Percentiles rank a stretch among this genome's conserved stretches.
Conservation (phyloP, 2,888 invertebrate genomes). For the Erannis defoliaria region DNA sequence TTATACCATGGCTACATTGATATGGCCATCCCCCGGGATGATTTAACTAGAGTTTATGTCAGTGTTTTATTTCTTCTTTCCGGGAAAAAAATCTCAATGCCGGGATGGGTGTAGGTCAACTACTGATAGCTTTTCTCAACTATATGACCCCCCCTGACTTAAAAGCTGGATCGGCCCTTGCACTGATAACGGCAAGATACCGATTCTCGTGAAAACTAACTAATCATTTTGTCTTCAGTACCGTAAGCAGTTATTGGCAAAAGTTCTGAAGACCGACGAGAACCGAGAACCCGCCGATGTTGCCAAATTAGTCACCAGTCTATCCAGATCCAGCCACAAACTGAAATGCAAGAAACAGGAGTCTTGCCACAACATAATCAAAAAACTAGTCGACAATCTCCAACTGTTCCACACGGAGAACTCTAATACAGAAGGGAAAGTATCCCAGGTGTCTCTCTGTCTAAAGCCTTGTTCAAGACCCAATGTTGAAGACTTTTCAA, state of each 20-base stretch:
- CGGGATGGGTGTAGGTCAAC: too few species aligned
- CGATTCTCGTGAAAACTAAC: too few species aligned
- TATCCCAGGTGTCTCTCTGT: neutral
- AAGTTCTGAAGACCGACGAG: neutral
- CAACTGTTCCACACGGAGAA: neutral
- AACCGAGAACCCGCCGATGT: neutral
- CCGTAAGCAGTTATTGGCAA: neutral
- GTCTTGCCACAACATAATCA: neutral
- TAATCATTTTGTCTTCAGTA: neutral
- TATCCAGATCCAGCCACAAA: neutral
- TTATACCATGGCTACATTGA: too few species aligned
- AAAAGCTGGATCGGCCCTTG: too few species aligned
- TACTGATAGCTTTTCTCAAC: too few species aligned
- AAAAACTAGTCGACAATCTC: neutral
- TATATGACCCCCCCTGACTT: too few species aligned
- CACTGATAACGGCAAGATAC: too few species aligned
- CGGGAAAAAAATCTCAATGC: too few species aligned
- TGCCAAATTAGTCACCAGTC: neutral
- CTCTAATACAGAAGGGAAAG: neutral
- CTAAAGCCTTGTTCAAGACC: neutral
- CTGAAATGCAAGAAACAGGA: neutral
- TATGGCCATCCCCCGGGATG: too few species aligned
- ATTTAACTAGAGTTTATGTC: too few species aligned
- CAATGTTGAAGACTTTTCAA: neutral
- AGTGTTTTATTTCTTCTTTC: too few species aligned